phyloP scores from a whole-genome alignment of 2,888 invertebrate species.

The Oconnorella tubifera region DNA sequence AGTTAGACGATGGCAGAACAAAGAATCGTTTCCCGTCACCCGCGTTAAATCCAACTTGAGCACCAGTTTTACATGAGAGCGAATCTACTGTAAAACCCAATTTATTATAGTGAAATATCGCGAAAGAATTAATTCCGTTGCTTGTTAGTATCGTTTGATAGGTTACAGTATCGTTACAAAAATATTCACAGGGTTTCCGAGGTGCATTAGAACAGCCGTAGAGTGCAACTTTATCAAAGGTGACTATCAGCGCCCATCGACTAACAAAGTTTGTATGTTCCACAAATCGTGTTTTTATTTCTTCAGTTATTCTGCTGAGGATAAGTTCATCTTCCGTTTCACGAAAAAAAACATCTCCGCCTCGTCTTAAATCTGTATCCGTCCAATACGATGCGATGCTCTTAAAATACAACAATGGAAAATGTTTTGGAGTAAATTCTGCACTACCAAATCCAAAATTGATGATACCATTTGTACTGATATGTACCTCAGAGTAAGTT shows the following conservation, averaged over 20 bases:
- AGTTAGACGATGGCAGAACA: slow-evolving; percentile 6
- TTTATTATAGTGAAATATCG: slow-evolving; percentile 14
- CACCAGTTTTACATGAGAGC: neutral
- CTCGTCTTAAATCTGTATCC: slow-evolving; percentile 18
- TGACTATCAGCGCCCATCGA: slow-evolving; percentile 14
- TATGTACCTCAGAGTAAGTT: slow-evolving; percentile 9
- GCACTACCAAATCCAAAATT: slow-evolving; percentile 17
- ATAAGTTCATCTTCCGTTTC: slow-evolving; percentile 13
- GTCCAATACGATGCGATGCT: slow-evolving; percentile 19
- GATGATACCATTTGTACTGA: slow-evolving; percentile 21
- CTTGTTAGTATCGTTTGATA: slow-evolving; percentile 21
- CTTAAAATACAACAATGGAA: slow-evolving; percentile 5
- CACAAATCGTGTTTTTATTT: slow-evolving; percentile 12
- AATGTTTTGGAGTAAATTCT: slow-evolving; percentile 6
- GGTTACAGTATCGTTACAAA: slow-evolving; percentile 7
- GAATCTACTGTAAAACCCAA: slow-evolving; percentile 6
- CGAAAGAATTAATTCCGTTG: slow-evolving; percentile 20
- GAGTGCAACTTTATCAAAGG: slow-evolving; percentile 13
- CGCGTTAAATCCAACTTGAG: slow-evolving; percentile 22
- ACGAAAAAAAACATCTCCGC: slow-evolving; percentile 19
- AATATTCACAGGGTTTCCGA: neutral
- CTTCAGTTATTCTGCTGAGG: slow-evolving; percentile 1
- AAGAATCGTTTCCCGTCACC: slow-evolving; percentile 20
- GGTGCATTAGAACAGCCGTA: slow-evolving; percentile 5
- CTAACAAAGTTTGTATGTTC: slow-evolving; percentile 6